These are phyloP conservation scores for Poeciliopsis gracilis DNA, from an alignment of 2,797 vertebrate genomes.

Conservation along the genomic window DNA sequence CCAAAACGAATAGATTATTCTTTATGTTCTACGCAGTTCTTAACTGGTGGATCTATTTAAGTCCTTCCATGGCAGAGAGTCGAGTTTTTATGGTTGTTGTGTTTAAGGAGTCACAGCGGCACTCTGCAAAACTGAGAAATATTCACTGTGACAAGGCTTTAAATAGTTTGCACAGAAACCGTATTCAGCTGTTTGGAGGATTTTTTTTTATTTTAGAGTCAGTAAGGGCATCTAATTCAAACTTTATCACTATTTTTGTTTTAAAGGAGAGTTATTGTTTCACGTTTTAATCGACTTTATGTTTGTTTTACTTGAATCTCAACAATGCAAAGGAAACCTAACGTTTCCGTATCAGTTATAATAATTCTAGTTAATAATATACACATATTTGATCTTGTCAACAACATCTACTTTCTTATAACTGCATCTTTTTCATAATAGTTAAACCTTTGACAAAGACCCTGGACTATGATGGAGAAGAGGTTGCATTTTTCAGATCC, in stretches of 20 bases:
- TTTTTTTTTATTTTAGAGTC: background rate
- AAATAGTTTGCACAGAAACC: conserved; percentile 1
- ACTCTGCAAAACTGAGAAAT: background rate
- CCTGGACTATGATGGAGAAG: background rate
- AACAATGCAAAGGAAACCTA: background rate
- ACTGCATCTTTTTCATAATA: background rate
- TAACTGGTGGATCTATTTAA: background rate
- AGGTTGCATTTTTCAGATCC: background rate
- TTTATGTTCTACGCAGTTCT: background rate
- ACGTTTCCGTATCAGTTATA: background rate
- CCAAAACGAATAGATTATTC: background rate
- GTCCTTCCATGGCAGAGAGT: conserved; percentile 1
- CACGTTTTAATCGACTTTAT: background rate
- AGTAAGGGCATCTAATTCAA: background rate
- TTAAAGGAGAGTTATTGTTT: background rate
- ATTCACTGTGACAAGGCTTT: background rate
- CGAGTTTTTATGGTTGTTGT: conserved; percentile 9
- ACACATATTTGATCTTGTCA: background rate
- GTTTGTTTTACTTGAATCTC: background rate
- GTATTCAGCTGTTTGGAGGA: background rate
- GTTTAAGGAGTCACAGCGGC: conserved; percentile 1
- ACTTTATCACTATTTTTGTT: background rate
- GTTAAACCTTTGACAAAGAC: background rate
- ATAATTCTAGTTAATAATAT: background rate
- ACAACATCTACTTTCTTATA: background rate